Evolutionary conservation across 2,888 invertebrate genomes (phyloP).

Genomic region (Prosapia bicincta): DNA sequence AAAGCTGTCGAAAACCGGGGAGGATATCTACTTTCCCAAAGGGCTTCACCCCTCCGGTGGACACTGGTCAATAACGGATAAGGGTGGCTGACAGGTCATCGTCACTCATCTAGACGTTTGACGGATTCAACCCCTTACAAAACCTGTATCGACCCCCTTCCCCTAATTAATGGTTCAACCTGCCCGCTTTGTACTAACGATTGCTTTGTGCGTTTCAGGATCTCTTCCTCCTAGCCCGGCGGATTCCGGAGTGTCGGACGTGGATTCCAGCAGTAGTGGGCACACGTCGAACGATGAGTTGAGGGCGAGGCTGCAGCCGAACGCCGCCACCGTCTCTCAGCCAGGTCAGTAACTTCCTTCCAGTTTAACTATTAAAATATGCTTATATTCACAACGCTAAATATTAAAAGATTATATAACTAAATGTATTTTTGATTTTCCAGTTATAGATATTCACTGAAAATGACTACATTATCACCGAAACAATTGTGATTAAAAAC

Average conservation of each 20-base stretch:
- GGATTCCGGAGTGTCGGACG: conserved; percentile 95
- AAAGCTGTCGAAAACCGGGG: neutral
- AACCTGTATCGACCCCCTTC: neutral
- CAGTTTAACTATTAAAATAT: no score
- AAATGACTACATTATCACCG: no score
- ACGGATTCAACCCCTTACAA: neutral
- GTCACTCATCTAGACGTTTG: conserved; percentile 2
- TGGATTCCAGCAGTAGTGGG: conserved; percentile 79
- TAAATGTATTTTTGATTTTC: no score
- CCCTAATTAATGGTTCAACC: neutral
- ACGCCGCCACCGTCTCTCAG: neutral
- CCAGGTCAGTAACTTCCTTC: conserved; percentile 31
- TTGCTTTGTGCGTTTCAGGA: conserved; percentile 54
- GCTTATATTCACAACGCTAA: no score
- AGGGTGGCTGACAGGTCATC: neutral
- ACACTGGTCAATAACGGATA: conserved; percentile 2
- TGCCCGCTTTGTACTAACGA: neutral
- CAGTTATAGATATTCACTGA: no score
- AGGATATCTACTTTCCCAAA: neutral
- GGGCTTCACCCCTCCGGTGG: neutral
- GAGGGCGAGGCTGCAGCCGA: conserved; percentile 79
- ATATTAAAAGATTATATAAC: no score
- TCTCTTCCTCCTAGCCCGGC: conserved; percentile 96
- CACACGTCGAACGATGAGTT: conserved; percentile 71
- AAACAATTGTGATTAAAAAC: no score